Evolutionary conservation across 2,113 vertebrate genomes (phyloP), one percentile per base, ranked within the genome.

Genomic region (Rousettus leschenaultii): DNA sequence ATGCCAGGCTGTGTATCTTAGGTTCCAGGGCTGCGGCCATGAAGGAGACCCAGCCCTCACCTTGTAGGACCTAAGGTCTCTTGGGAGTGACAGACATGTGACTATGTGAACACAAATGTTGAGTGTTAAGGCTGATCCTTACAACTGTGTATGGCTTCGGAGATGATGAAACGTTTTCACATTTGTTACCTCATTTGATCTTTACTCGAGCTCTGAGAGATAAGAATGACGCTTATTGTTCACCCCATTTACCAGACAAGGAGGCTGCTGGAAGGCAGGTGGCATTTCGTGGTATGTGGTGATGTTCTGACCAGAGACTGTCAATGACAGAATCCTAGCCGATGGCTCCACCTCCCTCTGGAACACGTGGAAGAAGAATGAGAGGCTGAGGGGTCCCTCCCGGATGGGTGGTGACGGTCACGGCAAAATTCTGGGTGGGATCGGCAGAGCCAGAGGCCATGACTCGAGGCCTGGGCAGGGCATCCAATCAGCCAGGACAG

Each of bases 61-160:
- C 38, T 40, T 22, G 38, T 1, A 71, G 43, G 61, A 1, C 24
- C 12, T 1, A 3, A 51, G 24, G 53, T 71, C 45, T 77, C 10
- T 1, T 1, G 6, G 40, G 2, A n/a, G 40, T 33, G 57, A 53
- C 1, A 0, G 18, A 2, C 0, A 0, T 11, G 15, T 3, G 30
- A 86, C 16, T 8, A 65, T 35, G 45, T 12, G 30, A 55, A 14
- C 21, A 28, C 10, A 18, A 18, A 0, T 16, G 2, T 3, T 28
- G 38, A 73, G 61, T 18, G 45, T 22, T 19, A 18, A 12, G 4
- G 16, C 35, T 88, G 12, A 28, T 3, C 13, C 10, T 61, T 18
- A 3, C 9, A 24, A 30, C 10, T 3, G 12, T 10, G 5, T 40
- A 8, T 3, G 3, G 55, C 75, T 77, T 63, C 4, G 2, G 74